A percentile compares a stretch with the other conserved stretches of the same genome.
Evolutionary conservation across 1,140 invertebrate species (phyloP).

Genomic region (Bombus sibiricus): DNA sequence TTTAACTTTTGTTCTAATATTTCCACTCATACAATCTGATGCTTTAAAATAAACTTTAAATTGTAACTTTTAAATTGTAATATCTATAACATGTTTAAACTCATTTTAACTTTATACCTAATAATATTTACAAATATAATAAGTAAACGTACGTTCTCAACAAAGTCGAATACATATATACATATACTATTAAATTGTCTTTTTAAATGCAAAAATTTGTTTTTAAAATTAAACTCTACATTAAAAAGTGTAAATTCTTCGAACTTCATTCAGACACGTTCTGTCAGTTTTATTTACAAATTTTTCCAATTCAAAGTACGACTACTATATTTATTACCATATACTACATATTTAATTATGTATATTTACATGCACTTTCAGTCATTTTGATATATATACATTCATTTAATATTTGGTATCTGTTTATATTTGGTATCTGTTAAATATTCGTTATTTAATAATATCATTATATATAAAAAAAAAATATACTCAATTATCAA

Average conservation of each 20-base stretch:
- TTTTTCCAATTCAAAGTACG: neutral
- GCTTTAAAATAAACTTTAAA: no score
- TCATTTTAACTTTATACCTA: neutral
- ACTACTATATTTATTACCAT: neutral
- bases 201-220: conserved; percentile 84
- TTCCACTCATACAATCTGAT: no score
- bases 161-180: conserved; percentile 35
- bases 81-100: conserved; percentile 24
- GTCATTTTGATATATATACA: neutral
- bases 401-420: neutral
- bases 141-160: neutral
- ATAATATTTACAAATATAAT: neutral
- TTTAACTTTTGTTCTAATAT: no score
- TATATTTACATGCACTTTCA: neutral
- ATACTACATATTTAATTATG: neutral
- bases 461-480: neutral
- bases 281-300: conserved; percentile 79
- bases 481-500: neutral
- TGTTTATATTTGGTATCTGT: neutral
- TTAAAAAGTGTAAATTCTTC: conserved; percentile 89
- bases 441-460: neutral
- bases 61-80: conserved; percentile 26
- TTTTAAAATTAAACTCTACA: conserved; percentile 71
- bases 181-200: conserved; percentile 74
- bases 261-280: conserved; percentile 91